Conservation (phyloP, 2,797 vertebrate genomes). For the Carcharodon carcharias region DNA sequence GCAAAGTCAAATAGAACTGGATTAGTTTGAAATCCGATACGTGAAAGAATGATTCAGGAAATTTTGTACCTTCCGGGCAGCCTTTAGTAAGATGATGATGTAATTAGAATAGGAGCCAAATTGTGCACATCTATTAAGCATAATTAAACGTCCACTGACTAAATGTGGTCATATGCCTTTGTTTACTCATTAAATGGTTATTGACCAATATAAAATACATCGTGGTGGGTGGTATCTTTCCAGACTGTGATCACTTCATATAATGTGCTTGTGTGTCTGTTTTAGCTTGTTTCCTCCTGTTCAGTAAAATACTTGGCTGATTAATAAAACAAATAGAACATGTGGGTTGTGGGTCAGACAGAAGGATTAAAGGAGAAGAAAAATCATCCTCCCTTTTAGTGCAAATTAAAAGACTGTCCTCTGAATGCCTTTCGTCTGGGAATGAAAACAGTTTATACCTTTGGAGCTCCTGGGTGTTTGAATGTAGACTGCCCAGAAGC, state of each 20-base stretch:
- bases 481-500: background rate
- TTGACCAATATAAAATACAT: background rate
- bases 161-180: conserved; percentile 55
- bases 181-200: conserved; percentile 44
- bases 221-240: background rate
- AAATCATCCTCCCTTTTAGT: background rate
- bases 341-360: background rate
- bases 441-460: background rate
- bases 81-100: background rate
- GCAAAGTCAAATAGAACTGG: background rate
- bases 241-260: background rate
- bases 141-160: conserved; percentile 57
- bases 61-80: background rate
- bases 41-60: background rate
- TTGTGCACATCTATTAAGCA: conserved; percentile 51
- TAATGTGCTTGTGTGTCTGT: background rate
- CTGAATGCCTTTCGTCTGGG: background rate
- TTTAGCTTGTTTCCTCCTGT: background rate
- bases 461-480: background rate
- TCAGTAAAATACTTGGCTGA: background rate
- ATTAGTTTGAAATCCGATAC: background rate
- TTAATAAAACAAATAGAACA: background rate
- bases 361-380: conserved; percentile 9
- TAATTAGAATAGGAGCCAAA: conserved; percentile 47
- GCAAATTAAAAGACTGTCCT: background rate